Conservation (phyloP, 2,888 invertebrate genomes). For the Epinotia bilunana region DNA sequence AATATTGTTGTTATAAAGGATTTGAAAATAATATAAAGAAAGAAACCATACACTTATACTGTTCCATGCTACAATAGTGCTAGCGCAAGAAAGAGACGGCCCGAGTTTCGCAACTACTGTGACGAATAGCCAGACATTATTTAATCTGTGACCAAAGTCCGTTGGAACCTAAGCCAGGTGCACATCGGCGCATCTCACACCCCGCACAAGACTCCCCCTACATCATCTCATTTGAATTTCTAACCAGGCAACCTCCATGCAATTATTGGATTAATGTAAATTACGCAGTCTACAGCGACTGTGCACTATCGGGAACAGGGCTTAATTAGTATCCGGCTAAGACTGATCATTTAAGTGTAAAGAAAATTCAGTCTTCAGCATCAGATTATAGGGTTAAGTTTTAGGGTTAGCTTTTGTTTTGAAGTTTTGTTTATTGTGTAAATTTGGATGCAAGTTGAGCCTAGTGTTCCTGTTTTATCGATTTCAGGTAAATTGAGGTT, state of each 20-base stretch:
- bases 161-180: slow-evolving; percentile 52
- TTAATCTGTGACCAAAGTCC: slow-evolving; percentile 6
- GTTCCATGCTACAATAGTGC: too few relatives aligned
- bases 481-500: not conserved
- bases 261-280: slow-evolving; percentile 97
- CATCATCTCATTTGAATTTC: slow-evolving; percentile 96
- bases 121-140: slow-evolving; percentile 3
- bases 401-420: slow-evolving; percentile 15
- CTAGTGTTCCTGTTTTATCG: not conserved
- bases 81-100: not conserved
- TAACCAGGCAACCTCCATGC: slow-evolving; percentile 96
- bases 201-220: slow-evolving; percentile 70
- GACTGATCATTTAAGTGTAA: slow-evolving; percentile 76
- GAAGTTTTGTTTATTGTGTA: slow-evolving; percentile 35
- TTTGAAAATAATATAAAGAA: too few relatives aligned
- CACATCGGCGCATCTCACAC: slow-evolving; percentile 59
- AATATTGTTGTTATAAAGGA: too few relatives aligned
- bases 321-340: slow-evolving; percentile 84
- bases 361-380: slow-evolving; percentile 62
- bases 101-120: not conserved
- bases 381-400: slow-evolving; percentile 27
- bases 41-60: too few relatives aligned
- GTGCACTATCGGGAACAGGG: slow-evolving; percentile 83
- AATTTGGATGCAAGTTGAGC: slow-evolving; percentile 13
- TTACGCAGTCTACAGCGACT: slow-evolving; percentile 90